These are phyloP conservation scores for Halocynthia aurantium DNA, from an alignment of 23 tunicate species.

Conservation along the genomic window DNA sequence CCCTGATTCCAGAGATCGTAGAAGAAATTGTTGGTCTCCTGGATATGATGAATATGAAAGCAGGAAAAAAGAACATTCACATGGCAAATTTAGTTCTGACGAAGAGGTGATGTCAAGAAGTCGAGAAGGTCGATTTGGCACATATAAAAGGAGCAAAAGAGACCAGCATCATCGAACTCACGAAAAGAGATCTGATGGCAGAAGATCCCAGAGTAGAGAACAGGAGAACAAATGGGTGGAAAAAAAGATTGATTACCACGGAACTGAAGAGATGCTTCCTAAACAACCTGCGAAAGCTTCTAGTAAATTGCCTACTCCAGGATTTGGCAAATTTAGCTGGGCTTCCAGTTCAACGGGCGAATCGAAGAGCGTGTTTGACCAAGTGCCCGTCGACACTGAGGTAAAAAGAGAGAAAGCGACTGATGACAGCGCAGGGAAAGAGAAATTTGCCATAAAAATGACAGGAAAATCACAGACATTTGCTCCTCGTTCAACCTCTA, in stretches of 20 bases:
- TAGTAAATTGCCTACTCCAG: conserved; percentile 16
- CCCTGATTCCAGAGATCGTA: conserved; percentile 1
- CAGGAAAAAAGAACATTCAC: neutral
- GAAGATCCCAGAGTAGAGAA: neutral
- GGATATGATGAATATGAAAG: conserved; percentile 67
- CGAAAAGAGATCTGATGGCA: neutral
- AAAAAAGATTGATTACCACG: neutral
- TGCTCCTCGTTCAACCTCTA: conserved; percentile 1
- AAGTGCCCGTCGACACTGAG: neutral
- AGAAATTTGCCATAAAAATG: conserved; percentile 20
- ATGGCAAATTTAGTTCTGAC: no score
- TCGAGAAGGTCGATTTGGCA: no score
- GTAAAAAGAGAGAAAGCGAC: neutral
- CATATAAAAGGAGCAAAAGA: no score
- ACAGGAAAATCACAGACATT: conserved; percentile 12
- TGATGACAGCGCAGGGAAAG: conserved; percentile 5
- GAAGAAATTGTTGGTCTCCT: conserved; percentile 52
- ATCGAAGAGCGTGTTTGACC: neutral
- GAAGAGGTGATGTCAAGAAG: no score
- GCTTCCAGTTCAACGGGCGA: neutral
- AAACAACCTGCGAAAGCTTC: neutral
- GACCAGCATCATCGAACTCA: conserved; percentile 3
- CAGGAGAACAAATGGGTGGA: neutral
- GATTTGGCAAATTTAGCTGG: conserved; percentile 74
- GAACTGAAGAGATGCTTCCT: neutral